Evolutionary conservation across 2,113 vertebrate genomes (phyloP).

Genomic region (Hippopotamus amphibius): DNA sequence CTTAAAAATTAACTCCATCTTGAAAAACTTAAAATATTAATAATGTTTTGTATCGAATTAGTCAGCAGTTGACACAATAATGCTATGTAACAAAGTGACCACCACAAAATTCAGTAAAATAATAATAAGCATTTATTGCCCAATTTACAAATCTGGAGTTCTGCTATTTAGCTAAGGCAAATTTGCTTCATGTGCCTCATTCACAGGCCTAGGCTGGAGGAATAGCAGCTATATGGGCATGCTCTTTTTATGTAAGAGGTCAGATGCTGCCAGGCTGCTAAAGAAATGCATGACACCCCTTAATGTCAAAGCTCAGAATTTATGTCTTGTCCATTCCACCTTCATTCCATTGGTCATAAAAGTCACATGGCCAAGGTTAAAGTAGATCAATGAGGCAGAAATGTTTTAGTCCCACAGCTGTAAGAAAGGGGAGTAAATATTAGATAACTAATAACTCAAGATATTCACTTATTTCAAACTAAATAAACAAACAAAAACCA

Average conservation of each 20-base stretch:
- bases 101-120: not conserved
- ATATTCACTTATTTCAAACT: not conserved
- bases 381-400: not conserved
- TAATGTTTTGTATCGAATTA: not conserved
- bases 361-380: not conserved
- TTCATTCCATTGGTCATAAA: not conserved
- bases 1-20: not conserved
- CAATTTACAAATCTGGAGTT: not conserved
- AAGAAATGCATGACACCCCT: not conserved
- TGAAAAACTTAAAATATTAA: not conserved
- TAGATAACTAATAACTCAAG: not conserved
- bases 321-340: not conserved
- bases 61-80: not conserved
- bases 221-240: not conserved
- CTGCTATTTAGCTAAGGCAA: not conserved
- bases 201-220: accelerated
- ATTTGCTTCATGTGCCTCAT: not conserved
- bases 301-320: not conserved
- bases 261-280: not conserved
- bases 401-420: not conserved
- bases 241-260: not conserved
- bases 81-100: not conserved
- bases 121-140: not conserved
- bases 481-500: not conserved
- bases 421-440: not conserved